Conservation (phyloP, 2,888 invertebrate genomes). For the Cantharis rufa region DNA sequence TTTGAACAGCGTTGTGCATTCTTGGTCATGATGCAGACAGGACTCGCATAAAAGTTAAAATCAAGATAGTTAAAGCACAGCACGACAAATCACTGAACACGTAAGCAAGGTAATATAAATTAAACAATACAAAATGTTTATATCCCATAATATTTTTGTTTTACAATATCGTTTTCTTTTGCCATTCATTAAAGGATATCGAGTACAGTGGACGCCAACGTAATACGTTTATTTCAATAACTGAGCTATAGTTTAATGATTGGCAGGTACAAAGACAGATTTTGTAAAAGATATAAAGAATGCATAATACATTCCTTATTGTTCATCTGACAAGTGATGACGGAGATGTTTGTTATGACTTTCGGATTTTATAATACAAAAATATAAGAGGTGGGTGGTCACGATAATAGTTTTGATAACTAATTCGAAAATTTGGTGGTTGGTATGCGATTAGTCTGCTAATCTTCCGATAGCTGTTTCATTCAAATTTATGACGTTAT, state of each 20-base stretch:
- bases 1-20: background rate
- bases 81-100: constrained; percentile 50
- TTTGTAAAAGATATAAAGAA: constrained; percentile 43
- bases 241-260: constrained; percentile 39
- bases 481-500: background rate
- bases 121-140: constrained; percentile 42
- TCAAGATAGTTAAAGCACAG: constrained; percentile 45
- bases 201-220: background rate
- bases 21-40: constrained; percentile 10
- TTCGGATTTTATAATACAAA: constrained; percentile 33
- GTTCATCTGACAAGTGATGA: constrained; percentile 51
- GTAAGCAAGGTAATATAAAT: constrained; percentile 45
- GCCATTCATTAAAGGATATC: background rate
- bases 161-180: constrained; percentile 6
- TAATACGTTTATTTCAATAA: constrained; percentile 11
- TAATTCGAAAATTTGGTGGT: background rate
- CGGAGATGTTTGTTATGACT: constrained; percentile 45
- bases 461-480: background rate
- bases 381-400: constrained; percentile 40
- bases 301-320: constrained; percentile 52
- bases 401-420: constrained; percentile 13
- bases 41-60: constrained; percentile 36
- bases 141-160: constrained; percentile 14
- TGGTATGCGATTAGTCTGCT: background rate
- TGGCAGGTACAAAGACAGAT: constrained; percentile 46